Percentiles rank a stretch among this genome's conserved stretches.
phyloP scores from a whole-genome alignment of 2,797 vertebrate genomes.

The Gymnoscopelus microlampas region DNA sequence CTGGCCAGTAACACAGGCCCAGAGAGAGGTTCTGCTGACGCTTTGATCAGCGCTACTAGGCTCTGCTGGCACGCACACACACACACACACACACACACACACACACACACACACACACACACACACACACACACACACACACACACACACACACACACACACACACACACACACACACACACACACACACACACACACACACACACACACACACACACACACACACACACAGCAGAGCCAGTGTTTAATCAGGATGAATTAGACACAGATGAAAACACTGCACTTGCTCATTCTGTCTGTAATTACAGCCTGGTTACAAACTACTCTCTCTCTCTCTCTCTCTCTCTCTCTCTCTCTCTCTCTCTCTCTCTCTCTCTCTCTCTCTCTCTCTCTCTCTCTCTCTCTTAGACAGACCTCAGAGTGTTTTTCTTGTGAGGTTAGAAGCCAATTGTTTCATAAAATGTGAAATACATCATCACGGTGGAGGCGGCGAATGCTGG shows the following conservation, averaged over 20 bases:
- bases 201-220: conserved; percentile 13
- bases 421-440: too few relatives aligned
- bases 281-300: conserved; percentile 27
- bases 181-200: neutral
- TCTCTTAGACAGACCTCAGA: too few relatives aligned
- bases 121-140: conserved; percentile 11
- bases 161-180: conserved; percentile 10
- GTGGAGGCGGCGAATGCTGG: too few relatives aligned
- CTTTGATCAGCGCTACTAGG: conserved; percentile 18
- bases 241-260: conserved; percentile 44
- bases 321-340: too few relatives aligned
- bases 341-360: too few relatives aligned
- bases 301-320: conserved; percentile 7
- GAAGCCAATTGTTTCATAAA: too few relatives aligned
- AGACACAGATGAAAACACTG: conserved; percentile 37
- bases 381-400: too few relatives aligned
- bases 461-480: too few relatives aligned
- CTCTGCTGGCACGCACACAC: neutral
- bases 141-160: conserved; percentile 8
- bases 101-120: conserved; percentile 6
- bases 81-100: conserved; percentile 12
- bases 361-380: too few relatives aligned
- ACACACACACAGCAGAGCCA: conserved; percentile 17
- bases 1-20: neutral
- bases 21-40: neutral